Conservation (phyloP, 1,140 invertebrate species). For the Epicauta chinensis region DNA sequence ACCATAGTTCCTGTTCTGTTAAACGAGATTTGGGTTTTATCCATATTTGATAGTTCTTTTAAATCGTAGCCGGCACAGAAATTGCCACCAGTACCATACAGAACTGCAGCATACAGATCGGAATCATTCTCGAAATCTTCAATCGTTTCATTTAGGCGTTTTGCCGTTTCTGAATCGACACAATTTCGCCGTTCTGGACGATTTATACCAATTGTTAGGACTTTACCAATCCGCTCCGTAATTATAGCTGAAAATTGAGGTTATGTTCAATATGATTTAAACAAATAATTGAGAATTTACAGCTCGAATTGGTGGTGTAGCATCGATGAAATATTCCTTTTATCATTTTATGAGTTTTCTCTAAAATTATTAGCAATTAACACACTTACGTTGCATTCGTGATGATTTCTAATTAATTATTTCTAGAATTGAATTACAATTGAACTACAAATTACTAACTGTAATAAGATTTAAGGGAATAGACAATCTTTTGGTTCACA, state of each 20-base stretch:
- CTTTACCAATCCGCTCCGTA: conserved; percentile 52
- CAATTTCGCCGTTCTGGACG: conserved; percentile 75
- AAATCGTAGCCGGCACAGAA: conserved; percentile 90
- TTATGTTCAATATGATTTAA: no score
- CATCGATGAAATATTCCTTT: no score
- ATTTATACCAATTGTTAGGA: conserved; percentile 81
- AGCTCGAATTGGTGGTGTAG: no score
- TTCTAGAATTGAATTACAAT: no score
- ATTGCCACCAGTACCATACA: conserved; percentile 82
- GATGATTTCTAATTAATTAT: no score
- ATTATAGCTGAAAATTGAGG: conserved; percentile 43
- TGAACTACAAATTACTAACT: no score
- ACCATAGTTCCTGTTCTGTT: conserved; percentile 4
- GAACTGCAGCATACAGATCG: conserved; percentile 60
- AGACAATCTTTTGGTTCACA: no score
- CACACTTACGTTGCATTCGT: no score
- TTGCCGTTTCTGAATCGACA: conserved; percentile 61
- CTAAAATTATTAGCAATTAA: no score
- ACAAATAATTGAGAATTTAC: no score
- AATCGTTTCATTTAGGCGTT: conserved; percentile 63
- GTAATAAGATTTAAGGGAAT: no score
- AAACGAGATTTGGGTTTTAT: neutral
- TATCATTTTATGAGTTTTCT: no score
- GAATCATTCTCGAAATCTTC: conserved; percentile 72
- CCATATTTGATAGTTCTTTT: conserved; percentile 54